Evolutionary conservation across 2,888 invertebrate genomes (phyloP), one percentile per base, ranked within the genome.

Genomic region (Cerceris rybyensis): DNA sequence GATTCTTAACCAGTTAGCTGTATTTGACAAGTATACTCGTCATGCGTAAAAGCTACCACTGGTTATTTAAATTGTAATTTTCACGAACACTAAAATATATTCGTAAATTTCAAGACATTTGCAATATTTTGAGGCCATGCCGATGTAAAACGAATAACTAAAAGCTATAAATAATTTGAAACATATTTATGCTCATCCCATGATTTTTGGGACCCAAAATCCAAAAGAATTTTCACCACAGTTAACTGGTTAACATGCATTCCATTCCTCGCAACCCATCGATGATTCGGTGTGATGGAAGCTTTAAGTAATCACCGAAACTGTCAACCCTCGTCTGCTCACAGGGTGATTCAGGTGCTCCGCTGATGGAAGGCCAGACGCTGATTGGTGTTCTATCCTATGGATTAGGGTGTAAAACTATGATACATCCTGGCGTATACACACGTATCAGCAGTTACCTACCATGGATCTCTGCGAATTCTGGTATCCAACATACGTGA

Each of bases 301-400:
- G 67, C 57, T 70, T 16, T 42, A 16, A 63, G 71, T 58, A 75
- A 78, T 82, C 70, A 74, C 64, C 66, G 77, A 76, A 74, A 63
- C 55, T 59, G 70, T 80, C 80, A 72, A 64, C 70, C 69, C 70
- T 68, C 65, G 78, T 77, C 65, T 84, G 54, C 85, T 92, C 91
- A 13, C 93, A 94, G 90, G 94, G 94, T 0, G 94, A 94, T 88
- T 94, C 94, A n/a, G 94, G 94, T 4, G 94, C 94, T n/a, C 94
- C 94, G 57, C 88, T 94, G 46, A 94, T 93, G n/a, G 91, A 92
- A 66, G 89, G 92, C 60, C 91, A 91, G 55, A 88, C 89, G 66
- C 89, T 94, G 57, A 89, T 94, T 61, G 94, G 94, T 54, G 92
- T 94, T 63, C 94, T 94, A 0, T 94, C 94, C 17, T 94, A 93